A percentile compares a stretch with the other conserved stretches of the same genome.
These are phyloP conservation scores for Urosaurus nigricauda DNA, from an alignment of 2,797 vertebrate species.

Conservation along the genomic window DNA sequence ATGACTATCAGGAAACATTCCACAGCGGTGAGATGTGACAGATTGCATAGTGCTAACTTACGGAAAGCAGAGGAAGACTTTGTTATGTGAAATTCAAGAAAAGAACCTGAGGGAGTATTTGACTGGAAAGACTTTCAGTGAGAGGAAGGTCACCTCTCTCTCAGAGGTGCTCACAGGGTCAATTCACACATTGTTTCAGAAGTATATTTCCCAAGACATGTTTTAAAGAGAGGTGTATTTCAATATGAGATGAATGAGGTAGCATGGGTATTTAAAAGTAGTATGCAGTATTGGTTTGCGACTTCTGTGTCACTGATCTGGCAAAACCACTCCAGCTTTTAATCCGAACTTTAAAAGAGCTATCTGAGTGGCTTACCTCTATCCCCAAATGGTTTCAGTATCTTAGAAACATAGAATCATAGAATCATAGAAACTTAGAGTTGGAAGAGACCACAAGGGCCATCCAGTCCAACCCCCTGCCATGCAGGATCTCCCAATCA, in stretches of 20 bases:
- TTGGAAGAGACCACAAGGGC: no score
- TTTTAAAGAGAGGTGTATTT: background rate
- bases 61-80: slow-evolving; percentile 22
- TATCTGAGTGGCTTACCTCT: no score
- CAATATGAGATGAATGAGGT: background rate
- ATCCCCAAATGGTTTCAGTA: no score
- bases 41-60: slow-evolving; percentile 39
- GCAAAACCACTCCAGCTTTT: no score
- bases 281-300: background rate
- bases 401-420: no score
- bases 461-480: no score
- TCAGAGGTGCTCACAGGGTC: slow-evolving; percentile 18
- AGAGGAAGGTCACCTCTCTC: slow-evolving; percentile 23
- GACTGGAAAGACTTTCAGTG: slow-evolving; percentile 22
- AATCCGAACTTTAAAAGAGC: no score
- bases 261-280: background rate
- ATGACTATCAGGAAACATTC: slow-evolving; percentile 45
- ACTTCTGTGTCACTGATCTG: no score
- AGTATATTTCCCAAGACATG: background rate
- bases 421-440: no score
- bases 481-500: no score
- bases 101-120: slow-evolving; percentile 32
- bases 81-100: slow-evolving; percentile 18
- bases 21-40: slow-evolving; percentile 43
- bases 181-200: slow-evolving; percentile 36